Evolutionary conservation across 2,888 invertebrate species (phyloP).

Genomic region (Odontothrips loti): DNA sequence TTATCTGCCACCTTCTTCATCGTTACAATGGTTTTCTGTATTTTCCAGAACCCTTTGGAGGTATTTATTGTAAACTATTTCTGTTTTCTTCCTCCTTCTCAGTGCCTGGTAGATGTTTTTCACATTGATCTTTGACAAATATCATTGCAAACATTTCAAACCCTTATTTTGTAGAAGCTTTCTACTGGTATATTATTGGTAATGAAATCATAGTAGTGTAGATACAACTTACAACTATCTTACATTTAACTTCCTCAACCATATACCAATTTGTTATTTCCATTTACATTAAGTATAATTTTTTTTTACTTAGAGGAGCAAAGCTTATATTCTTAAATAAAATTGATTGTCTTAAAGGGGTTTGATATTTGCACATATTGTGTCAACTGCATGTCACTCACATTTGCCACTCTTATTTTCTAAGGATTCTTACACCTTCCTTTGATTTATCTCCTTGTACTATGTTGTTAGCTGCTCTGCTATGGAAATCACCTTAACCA

Average conservation of each 20-base stretch:
- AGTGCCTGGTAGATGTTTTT: conserved; percentile 59
- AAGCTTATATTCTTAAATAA: not conserved
- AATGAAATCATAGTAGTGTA: not conserved
- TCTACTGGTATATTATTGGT: not conserved
- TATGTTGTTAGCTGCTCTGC: not conserved
- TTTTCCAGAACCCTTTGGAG: conserved; percentile 15
- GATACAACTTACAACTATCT: no score
- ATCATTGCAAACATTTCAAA: not conserved
- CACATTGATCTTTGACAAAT: conserved; percentile 37
- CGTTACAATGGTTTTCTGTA: conserved; percentile 29
- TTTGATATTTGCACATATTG: not conserved
- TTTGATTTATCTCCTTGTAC: not conserved
- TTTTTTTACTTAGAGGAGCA: not conserved
- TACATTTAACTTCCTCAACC: not conserved
- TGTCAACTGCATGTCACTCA: conserved; percentile 29
- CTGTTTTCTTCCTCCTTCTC: conserved; percentile 56
- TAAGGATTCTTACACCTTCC: not conserved
- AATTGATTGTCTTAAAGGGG: not conserved
- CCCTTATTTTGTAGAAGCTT: not conserved
- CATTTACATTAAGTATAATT: not conserved
- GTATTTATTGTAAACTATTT: conserved; percentile 39
- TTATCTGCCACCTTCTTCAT: conserved; percentile 29
- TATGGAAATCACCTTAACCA: no score
- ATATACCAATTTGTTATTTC: not conserved
- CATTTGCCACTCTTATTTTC: not conserved